Evolutionary conservation across 2,888 invertebrate species (phyloP), one percentile per base, ranked within the genome.

Genomic region (Parapristionchus giblindavisi): DNA sequence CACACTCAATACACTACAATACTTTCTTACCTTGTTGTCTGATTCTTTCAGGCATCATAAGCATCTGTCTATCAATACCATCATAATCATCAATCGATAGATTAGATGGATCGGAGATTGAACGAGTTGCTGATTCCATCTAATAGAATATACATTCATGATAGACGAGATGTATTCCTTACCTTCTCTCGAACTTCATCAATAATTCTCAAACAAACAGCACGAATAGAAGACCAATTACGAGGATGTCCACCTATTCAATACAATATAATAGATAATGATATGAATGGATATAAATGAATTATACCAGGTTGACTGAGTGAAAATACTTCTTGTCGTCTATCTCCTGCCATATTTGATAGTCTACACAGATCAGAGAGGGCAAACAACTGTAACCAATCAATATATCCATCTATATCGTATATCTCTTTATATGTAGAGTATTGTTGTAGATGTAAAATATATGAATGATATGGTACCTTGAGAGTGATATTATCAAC

Each of bases 201-300:
- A 5, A 83, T 76, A 29, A 77, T 52, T 17, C 72, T 40, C 11
- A 77, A 29, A 60, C 78, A 79, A 6, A 77, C 77, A 0, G 48
- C 40, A 5, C 75, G 77, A 4, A 83, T 75, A 3, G 78, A 71
- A 21, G 78, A 77, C 82, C 82, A 82, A 74, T 82, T 82, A 11
- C 80, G 63, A 3, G 82, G 79, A 51, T 82, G 80, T 11, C 79
- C 78, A 24, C 81, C 70, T 70, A 51, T 24, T 14, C 8, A 60
- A 8, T 14, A 34, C 8, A 27, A 8, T 29, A 6, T 29, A 29
- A 56, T 17, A 58, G 32, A 0, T 17, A 3, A 58, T 58, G 21
- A 5, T 43, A 43, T 43, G 8, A 14, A 6, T 56, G n/a, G 6
- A 56, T 56, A 6, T 14, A 24, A 56, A 56, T n/a, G n/a, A 56